Percentiles rank a stretch among this genome's conserved stretches.
Conservation (phyloP, 1,140 invertebrate genomes). For the Zaprionus vittiger region DNA sequence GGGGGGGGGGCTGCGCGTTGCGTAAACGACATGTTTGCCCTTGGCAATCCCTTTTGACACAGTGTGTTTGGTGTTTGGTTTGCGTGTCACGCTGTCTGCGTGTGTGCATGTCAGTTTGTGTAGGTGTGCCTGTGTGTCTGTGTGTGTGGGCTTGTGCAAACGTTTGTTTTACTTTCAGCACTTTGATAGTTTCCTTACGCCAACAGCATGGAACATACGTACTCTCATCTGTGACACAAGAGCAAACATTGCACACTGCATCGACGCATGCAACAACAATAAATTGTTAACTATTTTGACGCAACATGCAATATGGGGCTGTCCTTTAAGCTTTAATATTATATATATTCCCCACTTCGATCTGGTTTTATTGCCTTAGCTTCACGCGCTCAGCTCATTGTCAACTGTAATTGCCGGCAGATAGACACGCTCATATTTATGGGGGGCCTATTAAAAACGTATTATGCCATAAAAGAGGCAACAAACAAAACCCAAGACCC, state of each 20-base stretch:
- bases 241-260: constrained; percentile 27
- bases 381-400: constrained; percentile 15
- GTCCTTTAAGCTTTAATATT: constrained; percentile 24
- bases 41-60: constrained; percentile 57
- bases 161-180: constrained; percentile 51
- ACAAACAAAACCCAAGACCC: neutral
- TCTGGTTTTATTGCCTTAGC: constrained; percentile 10
- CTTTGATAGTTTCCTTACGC: constrained; percentile 46
- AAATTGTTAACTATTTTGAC: constrained; percentile 26
- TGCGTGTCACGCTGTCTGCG: constrained; percentile 21
- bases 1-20: constrained; percentile 47
- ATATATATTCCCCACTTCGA: constrained; percentile 3
- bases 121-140: neutral
- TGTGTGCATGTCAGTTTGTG: constrained; percentile 5
- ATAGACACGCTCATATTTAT: constrained; percentile 52
- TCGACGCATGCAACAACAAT: constrained; percentile 26
- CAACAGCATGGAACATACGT: constrained; percentile 10
- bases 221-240: constrained; percentile 9
- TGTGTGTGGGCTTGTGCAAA: constrained; percentile 28
- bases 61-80: constrained; percentile 49
- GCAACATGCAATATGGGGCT: neutral
- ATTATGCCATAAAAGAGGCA: constrained; percentile 67
- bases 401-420: constrained; percentile 56
- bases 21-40: constrained; percentile 69
- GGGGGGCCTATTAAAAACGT: constrained; percentile 61